Conservation (phyloP, 2,888 invertebrate species). For the Campaea margaritaria region DNA sequence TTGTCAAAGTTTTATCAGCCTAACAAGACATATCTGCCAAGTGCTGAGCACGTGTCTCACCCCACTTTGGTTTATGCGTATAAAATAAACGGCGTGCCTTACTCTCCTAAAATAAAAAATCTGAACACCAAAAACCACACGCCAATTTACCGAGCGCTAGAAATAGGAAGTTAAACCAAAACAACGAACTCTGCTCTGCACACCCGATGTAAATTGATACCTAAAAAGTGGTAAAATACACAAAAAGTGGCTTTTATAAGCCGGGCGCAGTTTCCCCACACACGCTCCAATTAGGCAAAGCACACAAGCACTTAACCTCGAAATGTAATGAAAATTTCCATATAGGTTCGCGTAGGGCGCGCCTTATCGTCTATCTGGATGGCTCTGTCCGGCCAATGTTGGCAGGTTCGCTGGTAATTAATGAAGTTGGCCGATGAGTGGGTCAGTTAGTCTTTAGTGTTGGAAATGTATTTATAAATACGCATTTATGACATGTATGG, state of each 20-base stretch:
- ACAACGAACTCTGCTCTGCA: constrained; percentile 37
- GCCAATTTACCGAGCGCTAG: constrained; percentile 17
- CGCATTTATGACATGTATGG: too few species aligned
- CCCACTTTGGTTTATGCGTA: too few species aligned
- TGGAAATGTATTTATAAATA: not conserved
- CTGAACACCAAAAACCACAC: not conserved
- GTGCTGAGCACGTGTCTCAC: too few species aligned
- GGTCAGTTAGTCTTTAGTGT: constrained; percentile 55
- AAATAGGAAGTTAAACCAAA: constrained; percentile 46
- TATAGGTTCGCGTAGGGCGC: constrained; percentile 62
- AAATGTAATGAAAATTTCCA: constrained; percentile 83
- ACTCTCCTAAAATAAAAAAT: not conserved
- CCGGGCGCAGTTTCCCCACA: constrained; percentile 52
- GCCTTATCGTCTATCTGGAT: constrained; percentile 76
- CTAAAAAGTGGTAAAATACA: constrained; percentile 55
- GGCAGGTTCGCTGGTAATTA: constrained; percentile 76
- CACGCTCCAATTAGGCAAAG: constrained; percentile 81
- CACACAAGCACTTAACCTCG: constrained; percentile 80
- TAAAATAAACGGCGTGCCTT: not conserved
- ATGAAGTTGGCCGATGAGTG: constrained; percentile 19
- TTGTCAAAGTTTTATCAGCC: too few species aligned
- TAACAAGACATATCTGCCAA: too few species aligned
- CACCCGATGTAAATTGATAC: constrained; percentile 60
- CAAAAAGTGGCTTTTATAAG: constrained; percentile 70
- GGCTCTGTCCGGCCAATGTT: constrained; percentile 41